A percentile compares a stretch with the other conserved stretches of the same genome.
These are phyloP conservation scores for Contarinia nasturtii DNA, from an alignment of 1,140 invertebrate genomes.

Conservation along the genomic window DNA sequence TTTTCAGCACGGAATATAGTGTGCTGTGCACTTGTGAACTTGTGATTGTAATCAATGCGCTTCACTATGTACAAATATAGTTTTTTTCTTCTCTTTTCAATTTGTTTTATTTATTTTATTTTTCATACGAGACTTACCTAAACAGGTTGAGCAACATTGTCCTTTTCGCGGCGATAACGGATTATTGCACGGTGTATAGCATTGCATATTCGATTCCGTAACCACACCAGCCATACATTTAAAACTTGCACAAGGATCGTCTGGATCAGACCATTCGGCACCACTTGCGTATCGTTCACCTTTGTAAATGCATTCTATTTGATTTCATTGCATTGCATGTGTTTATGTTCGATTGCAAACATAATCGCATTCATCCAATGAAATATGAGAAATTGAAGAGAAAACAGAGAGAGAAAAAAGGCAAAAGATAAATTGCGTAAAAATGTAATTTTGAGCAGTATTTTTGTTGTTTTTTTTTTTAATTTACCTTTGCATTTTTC, in stretches of 20 bases:
- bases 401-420: not conserved
- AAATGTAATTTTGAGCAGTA: not conserved
- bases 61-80: not conserved
- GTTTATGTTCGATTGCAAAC: not conserved
- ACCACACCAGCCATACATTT: slow-evolving; percentile 67
- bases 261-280: slow-evolving; percentile 49
- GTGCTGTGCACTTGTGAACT: no score
- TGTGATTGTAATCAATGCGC: not conserved
- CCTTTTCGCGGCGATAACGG: slow-evolving; percentile 46
- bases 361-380: not conserved
- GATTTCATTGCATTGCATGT: no score
- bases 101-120: not conserved
- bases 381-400: not conserved
- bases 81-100: not conserved
- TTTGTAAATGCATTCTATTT: slow-evolving; percentile 53
- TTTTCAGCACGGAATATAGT: no score
- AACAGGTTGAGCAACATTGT: slow-evolving; percentile 69
- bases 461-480: not conserved
- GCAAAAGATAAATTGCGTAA: not conserved
- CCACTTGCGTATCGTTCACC: slow-evolving; percentile 51
- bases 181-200: slow-evolving; percentile 52
- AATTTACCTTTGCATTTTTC: slow-evolving; percentile 44
- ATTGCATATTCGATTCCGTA: slow-evolving; percentile 56
- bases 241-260: slow-evolving; percentile 47
- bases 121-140: slow-evolving; percentile 29